Conservation (phyloP, 2,888 invertebrate species). For the Epirrhoe tristata region DNA sequence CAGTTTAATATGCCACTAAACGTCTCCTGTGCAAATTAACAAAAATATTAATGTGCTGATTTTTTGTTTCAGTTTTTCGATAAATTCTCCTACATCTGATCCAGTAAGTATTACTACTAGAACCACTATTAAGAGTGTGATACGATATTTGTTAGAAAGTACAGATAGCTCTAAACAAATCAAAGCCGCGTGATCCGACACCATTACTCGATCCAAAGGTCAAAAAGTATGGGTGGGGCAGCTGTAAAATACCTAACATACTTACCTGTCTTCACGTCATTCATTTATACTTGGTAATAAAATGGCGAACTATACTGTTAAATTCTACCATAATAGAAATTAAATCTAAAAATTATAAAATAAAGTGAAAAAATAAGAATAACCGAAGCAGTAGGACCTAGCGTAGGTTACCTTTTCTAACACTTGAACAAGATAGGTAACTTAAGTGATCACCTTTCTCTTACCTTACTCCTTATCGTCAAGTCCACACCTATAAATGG, state of each 20-base stretch:
- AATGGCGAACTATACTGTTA: conserved; percentile 6
- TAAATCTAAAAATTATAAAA: neutral
- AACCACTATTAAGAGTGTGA: neutral
- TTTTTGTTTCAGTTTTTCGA: conserved; percentile 37
- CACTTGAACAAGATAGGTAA: neutral
- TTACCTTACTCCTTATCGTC: conserved; percentile 28
- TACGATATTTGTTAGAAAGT: neutral
- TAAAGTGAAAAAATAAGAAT: no score
- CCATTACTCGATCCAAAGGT: conserved; percentile 38
- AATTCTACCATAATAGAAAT: no score
- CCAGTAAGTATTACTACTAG: conserved; percentile 30
- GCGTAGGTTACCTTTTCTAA: no score
- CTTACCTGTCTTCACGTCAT: conserved; percentile 18
- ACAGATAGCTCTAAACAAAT: conserved; percentile 23
- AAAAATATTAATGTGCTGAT: neutral
- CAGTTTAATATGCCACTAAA: no score
- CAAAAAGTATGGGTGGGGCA: conserved; percentile 36
- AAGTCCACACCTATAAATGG: conserved; percentile 46
- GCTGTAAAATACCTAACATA: conserved; percentile 8
- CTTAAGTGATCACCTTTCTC: conserved; percentile 14
- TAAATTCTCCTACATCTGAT: conserved; percentile 18
- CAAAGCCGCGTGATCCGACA: conserved; percentile 37
- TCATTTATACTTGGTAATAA: conserved; percentile 12
- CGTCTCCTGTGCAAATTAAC: neutral
- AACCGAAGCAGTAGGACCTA: no score